A percentile compares a stretch with the other conserved stretches of the same genome.
These are phyloP conservation scores for Loriculus beryllinus DNA, from an alignment of 2,797 vertebrate genomes.

Conservation along the genomic window DNA sequence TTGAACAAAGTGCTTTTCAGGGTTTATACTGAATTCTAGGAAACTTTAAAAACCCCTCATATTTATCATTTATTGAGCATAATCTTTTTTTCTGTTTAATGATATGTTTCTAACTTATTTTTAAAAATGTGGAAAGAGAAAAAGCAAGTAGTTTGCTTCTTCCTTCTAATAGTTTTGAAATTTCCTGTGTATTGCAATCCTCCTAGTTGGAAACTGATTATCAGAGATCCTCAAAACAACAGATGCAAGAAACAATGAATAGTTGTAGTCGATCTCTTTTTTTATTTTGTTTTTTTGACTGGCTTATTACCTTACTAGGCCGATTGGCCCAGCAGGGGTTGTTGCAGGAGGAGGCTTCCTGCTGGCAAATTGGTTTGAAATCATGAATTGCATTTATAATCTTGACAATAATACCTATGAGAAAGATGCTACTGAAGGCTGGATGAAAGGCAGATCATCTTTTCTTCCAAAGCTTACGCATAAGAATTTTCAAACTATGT, in stretches of 20 bases:
- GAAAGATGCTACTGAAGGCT: slow-evolving; percentile 17
- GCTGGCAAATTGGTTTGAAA: slow-evolving; percentile 59
- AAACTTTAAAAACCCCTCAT: background rate
- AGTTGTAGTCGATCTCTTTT: background rate
- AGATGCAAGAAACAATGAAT: background rate
- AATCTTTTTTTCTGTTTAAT: background rate
- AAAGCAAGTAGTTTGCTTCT: background rate
- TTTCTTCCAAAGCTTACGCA: background rate
- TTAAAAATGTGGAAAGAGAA: background rate
- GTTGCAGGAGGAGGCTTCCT: background rate
- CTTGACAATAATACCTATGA: slow-evolving; percentile 40
- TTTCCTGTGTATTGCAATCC: background rate
- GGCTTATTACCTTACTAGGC: slow-evolving; percentile 17
- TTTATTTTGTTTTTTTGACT: background rate
- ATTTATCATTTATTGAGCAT: background rate
- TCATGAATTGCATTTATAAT: slow-evolving; percentile 46
- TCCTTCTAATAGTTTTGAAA: background rate
- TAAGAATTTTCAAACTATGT: background rate
- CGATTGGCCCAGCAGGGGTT: slow-evolving; percentile 24
- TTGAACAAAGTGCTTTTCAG: background rate
- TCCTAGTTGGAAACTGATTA: background rate
- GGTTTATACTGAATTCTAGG: background rate
- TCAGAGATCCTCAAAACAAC: background rate
- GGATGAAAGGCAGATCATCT: slow-evolving; percentile 44
- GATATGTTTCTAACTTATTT: background rate